Base-by-base conservation (phyloP, 2,797 vertebrate genomes). In the Cirrhinus molitorella region DNA sequence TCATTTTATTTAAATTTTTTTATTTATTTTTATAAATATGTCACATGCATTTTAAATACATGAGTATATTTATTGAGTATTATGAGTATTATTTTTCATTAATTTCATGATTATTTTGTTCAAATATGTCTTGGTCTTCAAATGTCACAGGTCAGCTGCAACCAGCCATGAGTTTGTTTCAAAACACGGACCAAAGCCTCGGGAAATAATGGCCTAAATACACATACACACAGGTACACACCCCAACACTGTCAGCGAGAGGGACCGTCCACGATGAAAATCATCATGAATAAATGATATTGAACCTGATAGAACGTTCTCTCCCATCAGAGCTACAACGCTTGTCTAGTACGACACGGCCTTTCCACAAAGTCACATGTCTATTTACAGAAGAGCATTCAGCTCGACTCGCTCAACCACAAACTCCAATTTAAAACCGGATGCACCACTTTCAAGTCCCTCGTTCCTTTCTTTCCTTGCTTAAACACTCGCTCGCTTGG, bases 211-310 rank as follows among this genome's bases (percentile, higher is more conserved):
- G 17, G 10, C 61, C 13, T 49, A 49, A 70, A 79, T 67, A 79
- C 37, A 63, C 11, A 63, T 12, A 66, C 51, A 53, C 73, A 71
- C 79, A 80, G 40, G 85, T 75, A 49, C 53, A 83, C 67, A 71
- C 80, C 63, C 66, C 1, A 19, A 17, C 71, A 61, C 68, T 72
- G 51, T 63, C 40, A 47, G 28, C 14, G 23, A 85, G 67, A 82
- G 63, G 80, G 43, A 79, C 28, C 10, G 43, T 79, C 79, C 57
- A 81, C 55, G 79, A 55, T 79, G 80, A 85, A 76, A 86, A 81
- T 86, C 57, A 17, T 86, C 81, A 89, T 87, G 85, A 85, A 87
- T 81, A 83, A 77, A 68, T 83, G 71, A 83, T 86, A 85, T n/a
- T 31, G 43, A 57, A 67, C 82, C 83, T 78, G 79, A 85, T 87